Conservation (phyloP, 2,888 invertebrate species). For the Listrodromus nycthemerus region DNA sequence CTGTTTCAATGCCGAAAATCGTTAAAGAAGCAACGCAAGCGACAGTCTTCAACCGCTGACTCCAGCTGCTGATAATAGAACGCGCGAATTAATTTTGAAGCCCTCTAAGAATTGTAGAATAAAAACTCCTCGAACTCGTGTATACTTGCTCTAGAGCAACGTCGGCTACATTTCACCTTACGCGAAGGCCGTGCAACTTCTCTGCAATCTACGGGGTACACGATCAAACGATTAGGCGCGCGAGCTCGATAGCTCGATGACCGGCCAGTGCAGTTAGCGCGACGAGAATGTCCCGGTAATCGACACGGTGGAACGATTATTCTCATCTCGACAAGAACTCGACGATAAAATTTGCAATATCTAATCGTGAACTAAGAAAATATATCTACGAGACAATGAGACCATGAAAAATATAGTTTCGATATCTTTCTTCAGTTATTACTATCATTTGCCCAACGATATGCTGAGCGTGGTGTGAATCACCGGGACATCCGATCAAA, state of each 20-base stretch:
- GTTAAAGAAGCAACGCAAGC: neutral
- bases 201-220: slow-evolving; percentile 1
- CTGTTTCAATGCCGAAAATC: neutral
- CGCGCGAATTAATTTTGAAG: neutral
- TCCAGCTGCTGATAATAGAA: slow-evolving; percentile 1
- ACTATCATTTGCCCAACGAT: neutral
- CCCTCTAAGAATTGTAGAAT: slow-evolving; percentile 6
- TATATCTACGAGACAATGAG: slow-evolving; percentile 10
- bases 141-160: slow-evolving; percentile 3
- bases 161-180: neutral
- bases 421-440: too few relatives aligned
- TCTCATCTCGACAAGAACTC: neutral
- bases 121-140: neutral
- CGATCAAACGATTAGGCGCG: neutral
- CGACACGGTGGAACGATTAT: neutral
- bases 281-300: slow-evolving; percentile 14
- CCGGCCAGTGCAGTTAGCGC: neutral
- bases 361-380: slow-evolving; percentile 4
- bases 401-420: slow-evolving; percentile 9
- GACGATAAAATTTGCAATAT: neutral
- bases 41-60: slow-evolving; percentile 2
- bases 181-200: neutral
- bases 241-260: slow-evolving; percentile 1
- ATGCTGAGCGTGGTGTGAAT: neutral
- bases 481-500: slow-evolving; percentile 9